Conservation (phyloP, 1,140 invertebrate species). For the Nixonia krombeini region DNA sequence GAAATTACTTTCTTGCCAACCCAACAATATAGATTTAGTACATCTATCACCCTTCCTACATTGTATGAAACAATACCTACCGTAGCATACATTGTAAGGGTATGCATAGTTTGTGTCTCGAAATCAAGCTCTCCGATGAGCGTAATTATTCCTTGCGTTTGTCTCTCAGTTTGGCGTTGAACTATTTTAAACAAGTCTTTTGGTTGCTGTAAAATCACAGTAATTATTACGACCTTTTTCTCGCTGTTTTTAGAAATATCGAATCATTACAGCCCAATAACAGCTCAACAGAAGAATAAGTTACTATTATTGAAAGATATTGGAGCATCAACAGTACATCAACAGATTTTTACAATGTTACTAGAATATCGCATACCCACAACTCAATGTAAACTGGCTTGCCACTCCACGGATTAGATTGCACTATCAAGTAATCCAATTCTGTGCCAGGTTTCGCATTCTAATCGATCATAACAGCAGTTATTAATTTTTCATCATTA, state of each 20-base stretch:
- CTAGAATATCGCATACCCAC: too few species aligned
- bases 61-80: too few species aligned
- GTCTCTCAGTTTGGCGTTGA: constrained; percentile 80
- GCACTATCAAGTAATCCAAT: constrained; percentile 83
- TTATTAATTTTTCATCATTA: not conserved
- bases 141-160: constrained; percentile 83
- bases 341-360: too few species aligned
- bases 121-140: constrained; percentile 85
- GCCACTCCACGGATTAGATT: constrained; percentile 82
- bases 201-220: constrained; percentile 60
- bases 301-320: too few species aligned
- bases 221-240: too few species aligned
- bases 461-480: constrained; percentile 62
- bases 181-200: constrained; percentile 79
- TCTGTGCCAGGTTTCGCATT: constrained; percentile 84
- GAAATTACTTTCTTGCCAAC: too few species aligned
- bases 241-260: too few species aligned
- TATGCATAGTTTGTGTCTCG: constrained; percentile 87
- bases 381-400: constrained; percentile 86
- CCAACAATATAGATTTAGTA: too few species aligned
- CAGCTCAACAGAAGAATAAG: too few species aligned
- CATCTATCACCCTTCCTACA: too few species aligned
- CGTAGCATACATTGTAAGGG: constrained; percentile 84
- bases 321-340: too few species aligned
- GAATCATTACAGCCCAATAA: too few species aligned